Evolutionary conservation across 2,113 vertebrate species (phyloP).

Genomic region (Danio rerio): GRCz12tu NC_133196.1:24320501-24321000

Average conservation of each 20-base stretch:
- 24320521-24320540: too few relatives aligned
- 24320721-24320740: conserved; percentile 93
- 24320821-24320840: conserved; percentile 92
- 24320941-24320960: conserved; percentile 93
- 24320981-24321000: conserved; percentile 88
- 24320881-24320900: background rate
- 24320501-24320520: too few relatives aligned
- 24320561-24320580: too few relatives aligned
- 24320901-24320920: background rate
- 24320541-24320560: too few relatives aligned
- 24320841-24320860: conserved; percentile 86
- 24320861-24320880: background rate
- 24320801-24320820: conserved; percentile 91
- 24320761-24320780: conserved; percentile 93
- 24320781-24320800: conserved; percentile 88
- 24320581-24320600: too few relatives aligned
- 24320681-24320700: background rate
- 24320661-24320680: background rate
- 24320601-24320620: too few relatives aligned
- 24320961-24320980: conserved; percentile 92
- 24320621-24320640: too few relatives aligned
- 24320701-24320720: background rate
- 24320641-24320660: background rate
- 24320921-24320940: conserved; percentile 82
- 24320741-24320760: conserved; percentile 97